These are phyloP conservation scores for Lepidotrigona ventralis DNA, from an alignment of 1,140 invertebrate genomes.

Conservation along the genomic window DNA sequence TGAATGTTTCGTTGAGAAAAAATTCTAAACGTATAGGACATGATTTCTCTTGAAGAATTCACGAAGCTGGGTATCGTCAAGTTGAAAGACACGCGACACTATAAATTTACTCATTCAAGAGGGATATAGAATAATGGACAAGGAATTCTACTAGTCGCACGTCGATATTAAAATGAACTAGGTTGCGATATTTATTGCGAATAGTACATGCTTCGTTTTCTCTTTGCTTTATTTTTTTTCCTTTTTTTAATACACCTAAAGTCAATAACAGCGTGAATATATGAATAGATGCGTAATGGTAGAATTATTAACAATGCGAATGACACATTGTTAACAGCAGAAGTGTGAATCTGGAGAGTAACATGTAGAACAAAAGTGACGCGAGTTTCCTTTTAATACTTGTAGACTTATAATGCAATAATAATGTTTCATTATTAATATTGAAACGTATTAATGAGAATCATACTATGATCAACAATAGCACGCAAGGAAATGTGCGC, in stretches of 20 bases:
- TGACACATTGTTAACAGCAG: background rate
- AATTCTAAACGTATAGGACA: background rate
- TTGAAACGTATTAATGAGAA: conserved; percentile 2
- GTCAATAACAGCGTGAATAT: background rate
- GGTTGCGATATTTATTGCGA: background rate
- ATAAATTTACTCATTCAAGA: background rate
- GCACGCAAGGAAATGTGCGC: background rate
- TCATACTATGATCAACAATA: background rate
- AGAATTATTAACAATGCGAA: background rate
- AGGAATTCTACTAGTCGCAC: background rate
- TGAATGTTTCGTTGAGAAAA: background rate
- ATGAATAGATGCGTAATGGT: background rate
- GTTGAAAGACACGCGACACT: background rate
- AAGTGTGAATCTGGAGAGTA: background rate
- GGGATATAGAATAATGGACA: background rate
- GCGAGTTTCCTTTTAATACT: too few species aligned
- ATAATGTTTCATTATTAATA: background rate
- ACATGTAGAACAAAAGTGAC: background rate
- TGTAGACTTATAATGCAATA: background rate
- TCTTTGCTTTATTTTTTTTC: background rate
- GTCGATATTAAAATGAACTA: background rate
- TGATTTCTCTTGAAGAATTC: background rate
- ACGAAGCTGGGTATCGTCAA: background rate
- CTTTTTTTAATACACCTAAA: background rate
- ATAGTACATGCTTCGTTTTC: too few species aligned